These are phyloP conservation scores for Gastrophryne carolinensis DNA, from an alignment of 2,797 vertebrate species.

Conservation along the genomic window DNA sequence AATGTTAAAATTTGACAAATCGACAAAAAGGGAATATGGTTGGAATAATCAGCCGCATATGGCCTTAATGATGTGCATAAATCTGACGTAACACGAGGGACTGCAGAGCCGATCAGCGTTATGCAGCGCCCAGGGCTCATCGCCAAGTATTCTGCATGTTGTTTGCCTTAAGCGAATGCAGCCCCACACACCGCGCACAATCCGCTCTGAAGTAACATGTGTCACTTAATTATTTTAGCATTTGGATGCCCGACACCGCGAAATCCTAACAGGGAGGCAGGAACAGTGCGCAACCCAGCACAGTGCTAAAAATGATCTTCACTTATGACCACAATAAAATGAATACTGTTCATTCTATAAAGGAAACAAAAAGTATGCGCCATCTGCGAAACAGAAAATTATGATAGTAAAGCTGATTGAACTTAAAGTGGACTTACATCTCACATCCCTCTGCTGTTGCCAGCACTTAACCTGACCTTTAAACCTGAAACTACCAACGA, in stretches of 20 bases:
- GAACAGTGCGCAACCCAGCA: neutral
- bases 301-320: neutral
- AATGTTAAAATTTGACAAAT: constrained; percentile 49
- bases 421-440: no score
- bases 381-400: no score
- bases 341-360: no score
- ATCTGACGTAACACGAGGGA: constrained; percentile 47
- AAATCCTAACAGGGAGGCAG: constrained; percentile 11
- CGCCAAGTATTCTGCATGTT: constrained; percentile 44
- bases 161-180: constrained; percentile 47
- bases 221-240: constrained; percentile 40
- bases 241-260: constrained; percentile 15
- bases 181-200: constrained; percentile 29
- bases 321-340: no score
- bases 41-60: constrained; percentile 50
- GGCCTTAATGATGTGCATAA: constrained; percentile 49
- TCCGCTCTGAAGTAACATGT: constrained; percentile 38
- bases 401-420: no score
- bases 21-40: constrained; percentile 39
- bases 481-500: no score
- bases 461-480: no score
- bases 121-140: constrained; percentile 24
- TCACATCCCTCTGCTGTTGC: no score
- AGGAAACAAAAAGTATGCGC: no score
- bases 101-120: constrained; percentile 29